A percentile compares a stretch with the other conserved stretches of the same genome.
Evolutionary conservation across 2,113 vertebrate genomes (phyloP).

Genomic region (Pontoporia blainvillei): DNA sequence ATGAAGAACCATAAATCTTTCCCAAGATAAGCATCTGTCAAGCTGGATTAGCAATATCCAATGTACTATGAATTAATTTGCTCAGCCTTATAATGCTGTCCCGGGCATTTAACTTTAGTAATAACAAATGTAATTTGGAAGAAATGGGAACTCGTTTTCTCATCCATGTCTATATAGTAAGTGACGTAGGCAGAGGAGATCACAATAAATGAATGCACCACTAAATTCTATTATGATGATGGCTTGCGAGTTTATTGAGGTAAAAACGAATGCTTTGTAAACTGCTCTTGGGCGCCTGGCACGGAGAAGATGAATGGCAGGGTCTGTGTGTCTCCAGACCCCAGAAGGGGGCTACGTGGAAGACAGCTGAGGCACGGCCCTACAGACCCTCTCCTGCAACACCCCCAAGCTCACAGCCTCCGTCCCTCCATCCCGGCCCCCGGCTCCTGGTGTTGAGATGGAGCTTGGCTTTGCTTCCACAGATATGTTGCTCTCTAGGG

Average conservation of each 20-base stretch:
- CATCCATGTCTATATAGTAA: conserved; percentile 57
- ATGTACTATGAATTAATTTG: conserved; percentile 71
- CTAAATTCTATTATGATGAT: neutral
- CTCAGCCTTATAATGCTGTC: conserved; percentile 39
- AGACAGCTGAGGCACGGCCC: accelerated
- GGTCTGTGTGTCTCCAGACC: accelerated
- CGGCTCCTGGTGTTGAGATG: accelerated
- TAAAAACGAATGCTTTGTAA: neutral
- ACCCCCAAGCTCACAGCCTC: neutral
- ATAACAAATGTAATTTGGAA: conserved; percentile 75
- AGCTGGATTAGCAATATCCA: conserved; percentile 45
- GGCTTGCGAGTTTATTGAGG: neutral
- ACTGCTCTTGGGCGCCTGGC: neutral
- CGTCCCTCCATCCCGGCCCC: neutral
- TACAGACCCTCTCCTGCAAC: accelerated
- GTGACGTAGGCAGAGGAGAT: neutral
- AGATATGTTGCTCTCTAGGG: neutral
- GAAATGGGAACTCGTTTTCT: conserved; percentile 65
- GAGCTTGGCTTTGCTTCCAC: neutral
- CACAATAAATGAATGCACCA: neutral
- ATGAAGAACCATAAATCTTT: conserved; percentile 65
- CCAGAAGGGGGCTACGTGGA: accelerated
- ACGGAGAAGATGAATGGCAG: neutral
- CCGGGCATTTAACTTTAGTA: conserved; percentile 60
- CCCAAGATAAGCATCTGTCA: conserved; percentile 69